Base-by-base conservation (phyloP, 1,140 invertebrate genomes). In the Babylonia areolata region DNA sequence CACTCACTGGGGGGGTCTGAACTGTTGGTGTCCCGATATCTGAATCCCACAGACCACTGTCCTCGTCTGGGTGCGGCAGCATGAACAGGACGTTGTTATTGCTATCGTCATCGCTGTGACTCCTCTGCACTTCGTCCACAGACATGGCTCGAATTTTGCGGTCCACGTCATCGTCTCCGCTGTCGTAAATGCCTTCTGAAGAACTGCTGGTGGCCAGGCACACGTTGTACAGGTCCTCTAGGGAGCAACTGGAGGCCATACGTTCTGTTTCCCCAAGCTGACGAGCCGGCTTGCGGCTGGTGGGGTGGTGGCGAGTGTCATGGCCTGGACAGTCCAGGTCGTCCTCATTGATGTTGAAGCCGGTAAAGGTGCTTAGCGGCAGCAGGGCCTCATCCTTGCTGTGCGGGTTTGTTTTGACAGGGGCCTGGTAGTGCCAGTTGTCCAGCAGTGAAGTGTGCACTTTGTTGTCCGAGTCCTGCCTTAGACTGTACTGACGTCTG, bases 341-440 rank as follows among this genome's bases (percentile, higher is more conserved):
- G 82, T 84, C 82, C 39, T 84, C 82, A 39, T 84, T 84, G 64
- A 83, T 83, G 81, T 83, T 83, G 81, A 84, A 73, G 78, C 46
- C 23, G 33, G n/a, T 35, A 3, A 20, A 15, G 33, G 9, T 28
- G 31, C 35, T 3, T 31, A 79, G 3, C 9, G 77, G 11, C 77
- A 79, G 77, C 78, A 31, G 17, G 78, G 40, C 37, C 35, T 54
- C 42, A 31, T 54, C 78, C 42, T 46, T 20, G 35, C 37, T 37
- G 6, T 20, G 17, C 17, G 42, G 23, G 28, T n/a, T 28, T 6
- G 78, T 42, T 6, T 11, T 54, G 78, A 1, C 0, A 28, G 42
- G 78, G n/a, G 78, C 46, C 9, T 79, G 77, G 28, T 42, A 33
- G 39, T 54, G 40, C 78, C 78, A 80, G 46, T 80, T 80, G 46